These are phyloP conservation scores for Polyommatus icarus DNA, from an alignment of 2,888 invertebrate genomes.

Conservation along the genomic window DNA sequence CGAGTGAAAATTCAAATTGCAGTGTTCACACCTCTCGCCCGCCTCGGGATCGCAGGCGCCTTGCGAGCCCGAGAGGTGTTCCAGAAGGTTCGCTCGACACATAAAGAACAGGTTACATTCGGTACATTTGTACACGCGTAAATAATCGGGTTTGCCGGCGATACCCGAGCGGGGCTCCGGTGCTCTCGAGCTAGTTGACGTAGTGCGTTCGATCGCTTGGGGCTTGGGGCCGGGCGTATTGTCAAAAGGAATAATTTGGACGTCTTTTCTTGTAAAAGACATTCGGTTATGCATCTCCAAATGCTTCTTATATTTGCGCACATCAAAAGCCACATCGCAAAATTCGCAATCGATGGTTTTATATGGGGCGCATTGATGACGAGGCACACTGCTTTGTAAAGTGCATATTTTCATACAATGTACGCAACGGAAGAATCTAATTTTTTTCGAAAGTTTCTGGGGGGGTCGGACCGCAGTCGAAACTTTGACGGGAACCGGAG, in stretches of 20 bases:
- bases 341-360: conserved; percentile 27
- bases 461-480: background rate
- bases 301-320: conserved; percentile 26
- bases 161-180: background rate
- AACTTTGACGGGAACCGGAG: background rate
- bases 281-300: conserved; percentile 30
- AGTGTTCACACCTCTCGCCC: conserved; percentile 10
- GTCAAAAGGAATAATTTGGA: conserved; percentile 30
- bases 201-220: background rate
- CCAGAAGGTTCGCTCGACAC: background rate
- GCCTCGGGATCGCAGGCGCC: background rate
- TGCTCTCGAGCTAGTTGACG: background rate
- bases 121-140: conserved; percentile 7
- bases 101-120: background rate
- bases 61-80: background rate
- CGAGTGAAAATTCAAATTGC: conserved; percentile 15
- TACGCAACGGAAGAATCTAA: background rate
- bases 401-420: background rate
- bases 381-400: background rate
- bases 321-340: conserved; percentile 34
- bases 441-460: background rate
- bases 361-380: background rate
- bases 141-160: background rate
- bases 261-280: conserved; percentile 30
- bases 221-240: background rate